Evolutionary conservation across 2,113 vertebrate species (phyloP).

Genomic region (Centropus bengalensis): DNA sequence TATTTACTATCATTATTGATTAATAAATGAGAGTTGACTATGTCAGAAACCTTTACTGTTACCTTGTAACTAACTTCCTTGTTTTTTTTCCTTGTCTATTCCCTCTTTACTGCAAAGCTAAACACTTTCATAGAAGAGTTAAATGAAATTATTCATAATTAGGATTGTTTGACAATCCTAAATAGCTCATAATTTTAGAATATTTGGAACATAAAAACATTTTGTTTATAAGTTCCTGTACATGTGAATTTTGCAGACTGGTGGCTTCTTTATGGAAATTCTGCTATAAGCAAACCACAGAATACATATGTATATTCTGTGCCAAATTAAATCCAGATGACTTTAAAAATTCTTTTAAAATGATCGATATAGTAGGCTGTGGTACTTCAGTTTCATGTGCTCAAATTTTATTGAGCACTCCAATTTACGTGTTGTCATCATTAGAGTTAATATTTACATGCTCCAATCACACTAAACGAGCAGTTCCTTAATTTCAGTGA

Average conservation of each 20-base stretch:
- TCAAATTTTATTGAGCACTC: slow-evolving; percentile 63
- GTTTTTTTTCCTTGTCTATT: not conserved
- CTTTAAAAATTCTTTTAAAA: slow-evolving; percentile 37
- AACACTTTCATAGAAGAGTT: not conserved
- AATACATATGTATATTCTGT: not conserved
- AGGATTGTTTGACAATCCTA: not conserved
- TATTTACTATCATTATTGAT: not conserved
- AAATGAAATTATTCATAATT: not conserved
- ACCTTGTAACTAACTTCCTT: not conserved
- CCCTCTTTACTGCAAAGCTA: not conserved
- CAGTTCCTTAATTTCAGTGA: slow-evolving; percentile 65
- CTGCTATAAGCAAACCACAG: not conserved
- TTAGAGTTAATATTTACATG: slow-evolving; percentile 70
- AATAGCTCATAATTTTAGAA: not conserved
- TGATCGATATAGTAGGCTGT: slow-evolving; percentile 55
- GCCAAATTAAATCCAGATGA: slow-evolving; percentile 36
- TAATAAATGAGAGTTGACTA: not conserved
- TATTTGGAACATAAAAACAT: not conserved
- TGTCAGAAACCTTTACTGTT: not conserved
- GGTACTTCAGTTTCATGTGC: slow-evolving; percentile 42
- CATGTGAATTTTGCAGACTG: not conserved
- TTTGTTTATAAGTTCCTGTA: not conserved
- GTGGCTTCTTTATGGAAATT: not conserved
- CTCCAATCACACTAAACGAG: slow-evolving; percentile 70
- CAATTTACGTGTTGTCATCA: slow-evolving; percentile 69